Evolutionary conservation across 30 jellyfish, hydroid and myxozoan genomes (phyloP), one percentile per base, ranked within the genome.

Genomic region (Turritopsis dohrnii): DNA sequence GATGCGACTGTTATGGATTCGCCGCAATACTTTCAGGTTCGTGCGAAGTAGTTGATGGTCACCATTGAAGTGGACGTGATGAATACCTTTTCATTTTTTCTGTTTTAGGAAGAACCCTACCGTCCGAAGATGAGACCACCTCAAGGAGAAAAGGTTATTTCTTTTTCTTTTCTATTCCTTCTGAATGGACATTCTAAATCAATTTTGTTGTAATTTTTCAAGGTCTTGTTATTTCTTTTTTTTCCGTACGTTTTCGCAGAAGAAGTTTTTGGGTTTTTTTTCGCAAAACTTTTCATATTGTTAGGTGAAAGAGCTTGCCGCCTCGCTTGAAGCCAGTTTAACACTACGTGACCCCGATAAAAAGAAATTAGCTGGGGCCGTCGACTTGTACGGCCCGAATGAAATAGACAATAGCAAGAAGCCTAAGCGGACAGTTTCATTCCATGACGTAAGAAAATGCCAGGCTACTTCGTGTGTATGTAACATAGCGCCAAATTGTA

Each of bases 351-450:
- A 75, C 60, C 83, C 83, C 7, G 22, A 41, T 31, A 75, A 75
- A 31, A 75, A 75, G 66, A 75, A 75, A 75, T n/a, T 75, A 29
- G 83, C 83, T 75, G 83, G 83, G 21, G 60, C 83, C 41, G 66
- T 75, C 22, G 83, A 75, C 74, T 31, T 75, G 41, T 28, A 75
- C 27, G 18, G 22, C 1, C 76, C 18, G 22, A 69, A 23, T 0
- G 77, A 69, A 69, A 13, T 41, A 3, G 60, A 41, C 60, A 27
- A 19, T 19, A 69, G 19, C 30, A 16, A 16, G 9, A 75, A 75
- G 41, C n/a, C 83, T 8, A 75, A 75, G 41, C 60, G 83, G 28
- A 21, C 60, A 22, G 83, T 75, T 28, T 75, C 83, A n/a, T 75
- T 75, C 22, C 83, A 31, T 75, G 66, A 22, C 41, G 83, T 75